A percentile compares a stretch with the other conserved stretches of the same genome.
Conservation (phyloP, 30 jellyfish, hydroid and myxozoan species). For the Chironex yamaguchii region DNA sequence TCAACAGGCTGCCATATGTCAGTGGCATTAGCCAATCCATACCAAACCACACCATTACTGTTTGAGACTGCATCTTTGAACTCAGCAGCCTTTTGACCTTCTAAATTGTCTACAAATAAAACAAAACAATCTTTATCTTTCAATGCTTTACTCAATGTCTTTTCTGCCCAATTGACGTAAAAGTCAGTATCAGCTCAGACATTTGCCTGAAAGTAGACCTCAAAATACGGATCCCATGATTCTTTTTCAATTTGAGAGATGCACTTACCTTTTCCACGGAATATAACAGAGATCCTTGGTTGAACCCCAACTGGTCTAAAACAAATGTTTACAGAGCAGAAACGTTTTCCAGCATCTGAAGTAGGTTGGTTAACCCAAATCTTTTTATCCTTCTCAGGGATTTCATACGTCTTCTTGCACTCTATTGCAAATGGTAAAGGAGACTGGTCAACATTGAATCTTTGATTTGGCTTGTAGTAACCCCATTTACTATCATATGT, state of each 20-base stretch:
- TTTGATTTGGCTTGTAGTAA: constrained; percentile 36
- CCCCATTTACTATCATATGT: constrained; percentile 55
- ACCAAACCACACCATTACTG: background rate
- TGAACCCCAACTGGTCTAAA: background rate
- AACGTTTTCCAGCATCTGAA: background rate
- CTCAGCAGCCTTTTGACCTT: background rate
- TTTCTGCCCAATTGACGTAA: too few relatives aligned
- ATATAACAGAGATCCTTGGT: background rate
- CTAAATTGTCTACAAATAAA: background rate
- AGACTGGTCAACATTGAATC: constrained; percentile 65
- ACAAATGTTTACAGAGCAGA: background rate
- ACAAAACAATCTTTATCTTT: background rate
- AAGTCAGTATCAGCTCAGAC: background rate
- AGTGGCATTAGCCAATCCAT: background rate
- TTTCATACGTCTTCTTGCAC: background rate
- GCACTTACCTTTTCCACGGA: background rate
- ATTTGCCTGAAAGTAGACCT: background rate
- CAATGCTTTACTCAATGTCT: too few relatives aligned
- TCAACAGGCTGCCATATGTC: background rate
- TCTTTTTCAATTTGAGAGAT: background rate
- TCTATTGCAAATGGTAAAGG: background rate
- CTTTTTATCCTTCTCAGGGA: background rate
- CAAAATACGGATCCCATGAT: background rate
- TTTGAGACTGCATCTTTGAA: background rate
- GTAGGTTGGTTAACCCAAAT: background rate